Conservation (phyloP, 2,888 invertebrate genomes). For the Melikaiella ostensackeni region DNA sequence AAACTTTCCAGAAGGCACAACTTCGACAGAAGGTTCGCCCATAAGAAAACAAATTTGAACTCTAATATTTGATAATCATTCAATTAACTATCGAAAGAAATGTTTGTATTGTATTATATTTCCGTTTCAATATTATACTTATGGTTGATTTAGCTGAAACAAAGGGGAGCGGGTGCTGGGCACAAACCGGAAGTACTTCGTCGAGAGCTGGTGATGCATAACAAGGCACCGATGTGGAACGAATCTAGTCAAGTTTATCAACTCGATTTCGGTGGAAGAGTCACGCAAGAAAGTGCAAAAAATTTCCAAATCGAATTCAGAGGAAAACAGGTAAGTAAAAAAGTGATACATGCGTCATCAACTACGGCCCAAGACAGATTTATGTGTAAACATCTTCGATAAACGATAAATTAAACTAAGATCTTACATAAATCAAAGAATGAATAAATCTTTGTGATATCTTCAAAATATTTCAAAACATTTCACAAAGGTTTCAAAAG, state of each 20-base stretch:
- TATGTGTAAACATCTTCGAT: too few relatives aligned
- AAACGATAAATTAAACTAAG: too few relatives aligned
- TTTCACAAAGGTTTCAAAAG: too few relatives aligned
- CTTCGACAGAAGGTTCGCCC: slow-evolving; percentile 88
- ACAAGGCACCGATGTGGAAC: slow-evolving; percentile 99
- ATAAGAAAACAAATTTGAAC: neutral
- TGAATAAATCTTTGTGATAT: too few relatives aligned
- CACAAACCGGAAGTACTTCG: slow-evolving; percentile 69
- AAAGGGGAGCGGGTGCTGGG: slow-evolving; percentile 64
- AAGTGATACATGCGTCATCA: too few relatives aligned
- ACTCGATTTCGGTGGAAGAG: slow-evolving; percentile 98
- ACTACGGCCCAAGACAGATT: too few relatives aligned
- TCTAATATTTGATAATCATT: too few relatives aligned
- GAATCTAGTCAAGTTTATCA: slow-evolving; percentile 99
- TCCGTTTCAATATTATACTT: slow-evolving; percentile 3
- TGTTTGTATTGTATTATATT: neutral
- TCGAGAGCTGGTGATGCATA: slow-evolving; percentile 95
- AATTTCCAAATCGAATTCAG: slow-evolving; percentile 99
- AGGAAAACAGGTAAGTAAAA: slow-evolving; percentile 90
- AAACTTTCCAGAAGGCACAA: slow-evolving; percentile 95
- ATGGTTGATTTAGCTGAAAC: slow-evolving; percentile 82
- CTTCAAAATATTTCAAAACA: too few relatives aligned
- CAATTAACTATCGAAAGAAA: too few relatives aligned
- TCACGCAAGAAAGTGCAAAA: slow-evolving; percentile 99
- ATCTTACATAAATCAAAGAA: too few relatives aligned